A percentile compares a stretch with the other conserved stretches of the same genome.
phyloP scores from a whole-genome alignment of 1,140 invertebrate species.

The Drosophila funebris region DNA sequence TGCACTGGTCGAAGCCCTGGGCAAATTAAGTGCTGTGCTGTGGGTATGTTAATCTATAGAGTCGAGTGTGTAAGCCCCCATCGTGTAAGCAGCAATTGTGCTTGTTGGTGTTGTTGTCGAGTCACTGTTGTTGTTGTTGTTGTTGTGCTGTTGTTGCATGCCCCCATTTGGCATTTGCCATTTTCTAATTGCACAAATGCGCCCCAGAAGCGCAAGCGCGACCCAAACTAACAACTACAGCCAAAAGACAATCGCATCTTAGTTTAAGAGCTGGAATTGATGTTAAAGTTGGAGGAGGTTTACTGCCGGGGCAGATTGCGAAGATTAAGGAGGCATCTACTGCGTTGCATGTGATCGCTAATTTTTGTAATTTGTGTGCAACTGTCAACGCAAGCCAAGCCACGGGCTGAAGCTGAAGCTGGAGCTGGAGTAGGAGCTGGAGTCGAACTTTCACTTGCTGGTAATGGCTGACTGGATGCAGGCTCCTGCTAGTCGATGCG shows the following conservation, averaged over 20 bases:
- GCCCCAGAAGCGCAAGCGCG: slow-evolving; percentile 47
- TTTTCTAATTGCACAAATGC: slow-evolving; percentile 63
- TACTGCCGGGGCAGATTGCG: slow-evolving; percentile 22
- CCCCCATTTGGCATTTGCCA: slow-evolving; percentile 58
- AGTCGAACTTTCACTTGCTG: slow-evolving; percentile 51
- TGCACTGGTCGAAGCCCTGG: slow-evolving; percentile 11
- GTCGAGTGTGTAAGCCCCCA: slow-evolving; percentile 39
- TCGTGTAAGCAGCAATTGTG: slow-evolving; percentile 18
- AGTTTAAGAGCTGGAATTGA: background rate
- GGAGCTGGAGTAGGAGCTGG: slow-evolving; percentile 6
- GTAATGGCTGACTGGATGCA: slow-evolving; percentile 35
- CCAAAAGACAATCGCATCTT: slow-evolving; percentile 41
- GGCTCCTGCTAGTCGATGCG: slow-evolving; percentile 25
- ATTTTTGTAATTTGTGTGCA: slow-evolving; percentile 70
- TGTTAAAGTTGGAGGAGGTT: background rate
- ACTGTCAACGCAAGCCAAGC: slow-evolving; percentile 56
- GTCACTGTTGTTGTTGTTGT: slow-evolving; percentile 10
- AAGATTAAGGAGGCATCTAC: slow-evolving; percentile 45
- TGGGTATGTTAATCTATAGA: slow-evolving; percentile 53
- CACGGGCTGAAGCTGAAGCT: slow-evolving; percentile 24
- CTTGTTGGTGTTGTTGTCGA: slow-evolving; percentile 10
- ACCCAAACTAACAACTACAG: slow-evolving; percentile 30
- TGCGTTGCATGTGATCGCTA: slow-evolving; percentile 61
- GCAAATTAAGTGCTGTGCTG: slow-evolving; percentile 46
- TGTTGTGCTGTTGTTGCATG: slow-evolving; percentile 37